phyloP scores from a whole-genome alignment of 2,888 invertebrate genomes.

The Idaea dimidiata region DNA sequence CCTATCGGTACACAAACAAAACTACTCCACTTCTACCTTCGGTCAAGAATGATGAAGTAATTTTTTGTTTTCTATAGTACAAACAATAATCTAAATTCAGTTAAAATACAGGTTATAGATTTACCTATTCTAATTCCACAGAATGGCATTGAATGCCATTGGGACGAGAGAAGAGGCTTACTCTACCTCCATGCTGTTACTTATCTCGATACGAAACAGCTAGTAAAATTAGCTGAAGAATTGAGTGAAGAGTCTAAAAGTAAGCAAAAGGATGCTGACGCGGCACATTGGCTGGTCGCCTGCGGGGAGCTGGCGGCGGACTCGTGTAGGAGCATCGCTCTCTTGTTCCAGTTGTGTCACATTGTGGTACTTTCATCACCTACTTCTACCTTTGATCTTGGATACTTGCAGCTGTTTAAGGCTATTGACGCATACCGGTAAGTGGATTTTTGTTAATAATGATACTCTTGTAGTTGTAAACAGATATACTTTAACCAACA shows the following conservation, averaged over 20 bases:
- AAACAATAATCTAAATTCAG: background rate
- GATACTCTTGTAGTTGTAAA: no score
- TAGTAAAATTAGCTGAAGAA: slow-evolving; percentile 51
- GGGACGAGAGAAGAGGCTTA: slow-evolving; percentile 74
- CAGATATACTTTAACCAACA: no score
- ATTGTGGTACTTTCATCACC: slow-evolving; percentile 81
- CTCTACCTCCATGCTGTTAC: slow-evolving; percentile 80
- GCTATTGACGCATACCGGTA: slow-evolving; percentile 89
- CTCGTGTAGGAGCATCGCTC: slow-evolving; percentile 85
- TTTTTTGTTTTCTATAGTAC: slow-evolving; percentile 15
- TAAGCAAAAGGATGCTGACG: slow-evolving; percentile 65
- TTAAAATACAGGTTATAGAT: no score
- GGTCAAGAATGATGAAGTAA: slow-evolving; percentile 66
- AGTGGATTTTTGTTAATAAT: slow-evolving; percentile 15
- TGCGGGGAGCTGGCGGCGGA: slow-evolving; percentile 71
- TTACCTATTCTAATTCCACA: slow-evolving; percentile 31
- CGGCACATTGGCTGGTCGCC: slow-evolving; percentile 83
- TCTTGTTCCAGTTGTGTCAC: slow-evolving; percentile 91
- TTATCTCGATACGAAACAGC: slow-evolving; percentile 61
- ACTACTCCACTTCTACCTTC: slow-evolving; percentile 79
- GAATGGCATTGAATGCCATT: slow-evolving; percentile 81
- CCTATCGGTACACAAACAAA: slow-evolving; percentile 84
- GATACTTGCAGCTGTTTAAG: slow-evolving; percentile 89
- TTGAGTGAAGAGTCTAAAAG: slow-evolving; percentile 60
- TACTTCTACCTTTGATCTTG: slow-evolving; percentile 86